Conservation (phyloP, 2,113 vertebrate genomes). For the Alligator sinensis region DNA sequence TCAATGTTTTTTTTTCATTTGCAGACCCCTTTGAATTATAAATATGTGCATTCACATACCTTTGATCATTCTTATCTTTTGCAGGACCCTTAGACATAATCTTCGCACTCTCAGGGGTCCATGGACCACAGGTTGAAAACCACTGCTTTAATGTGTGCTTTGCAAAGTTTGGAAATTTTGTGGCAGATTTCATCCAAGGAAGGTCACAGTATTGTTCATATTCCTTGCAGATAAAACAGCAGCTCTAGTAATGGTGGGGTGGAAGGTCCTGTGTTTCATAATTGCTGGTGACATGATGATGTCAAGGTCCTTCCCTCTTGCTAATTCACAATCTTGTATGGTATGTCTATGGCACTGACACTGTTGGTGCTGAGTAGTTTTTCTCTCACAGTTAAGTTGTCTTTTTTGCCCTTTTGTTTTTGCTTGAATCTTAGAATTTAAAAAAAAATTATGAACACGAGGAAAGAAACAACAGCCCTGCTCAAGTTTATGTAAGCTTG, state of each 20-base stretch:
- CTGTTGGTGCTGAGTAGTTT: not conserved
- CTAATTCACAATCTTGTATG: not conserved
- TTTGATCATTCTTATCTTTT: too few species aligned
- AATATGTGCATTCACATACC: too few species aligned
- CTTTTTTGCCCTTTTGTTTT: not conserved
- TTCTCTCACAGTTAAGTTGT: slow-evolving; percentile 15
- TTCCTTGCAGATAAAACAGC: not conserved
- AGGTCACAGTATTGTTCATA: not conserved
- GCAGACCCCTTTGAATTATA: too few species aligned
- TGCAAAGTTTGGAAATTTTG: fast-evolving
- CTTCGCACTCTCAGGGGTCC: too few species aligned
- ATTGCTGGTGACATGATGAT: fast-evolving
- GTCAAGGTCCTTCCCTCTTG: fast-evolving
- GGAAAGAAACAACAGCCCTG: not conserved
- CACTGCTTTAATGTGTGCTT: not conserved
- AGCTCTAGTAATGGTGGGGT: fast-evolving
- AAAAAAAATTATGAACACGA: not conserved
- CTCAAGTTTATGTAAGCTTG: not conserved
- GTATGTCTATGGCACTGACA: not conserved
- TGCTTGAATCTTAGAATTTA: not conserved
- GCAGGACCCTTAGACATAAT: too few species aligned
- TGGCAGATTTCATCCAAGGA: not conserved
- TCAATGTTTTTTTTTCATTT: too few species aligned
- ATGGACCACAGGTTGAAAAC: too few species aligned
- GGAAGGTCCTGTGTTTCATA: not conserved